Conservation (phyloP, 92 coral and sea anemone genomes). For the Palythoa caribaeorum region DNA sequence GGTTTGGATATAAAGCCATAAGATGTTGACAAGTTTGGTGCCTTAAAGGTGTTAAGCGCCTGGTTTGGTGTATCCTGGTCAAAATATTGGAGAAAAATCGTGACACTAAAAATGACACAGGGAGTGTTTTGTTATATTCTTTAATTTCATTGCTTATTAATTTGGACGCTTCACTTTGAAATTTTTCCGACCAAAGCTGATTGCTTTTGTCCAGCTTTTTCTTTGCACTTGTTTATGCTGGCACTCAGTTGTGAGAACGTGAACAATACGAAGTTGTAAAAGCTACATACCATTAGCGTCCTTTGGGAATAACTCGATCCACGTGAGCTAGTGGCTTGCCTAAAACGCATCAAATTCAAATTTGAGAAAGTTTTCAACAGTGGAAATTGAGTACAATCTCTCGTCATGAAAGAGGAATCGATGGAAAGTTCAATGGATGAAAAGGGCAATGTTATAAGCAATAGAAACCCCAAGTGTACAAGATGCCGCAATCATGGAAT, state of each 20-base stretch:
- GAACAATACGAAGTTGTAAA: conserved; percentile 78
- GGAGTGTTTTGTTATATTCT: conserved; percentile 12
- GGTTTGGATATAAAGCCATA: neutral
- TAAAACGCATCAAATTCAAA: conserved; percentile 35
- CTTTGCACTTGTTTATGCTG: conserved; percentile 37
- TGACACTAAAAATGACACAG: neutral
- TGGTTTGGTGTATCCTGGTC: neutral
- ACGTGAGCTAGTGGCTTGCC: conserved; percentile 54
- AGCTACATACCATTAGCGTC: conserved; percentile 48
- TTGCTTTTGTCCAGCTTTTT: conserved; percentile 33
- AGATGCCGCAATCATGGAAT: conserved; percentile 96
- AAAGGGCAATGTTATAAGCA: conserved; percentile 55
- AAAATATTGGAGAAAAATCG: neutral
- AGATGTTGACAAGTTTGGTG: conserved; percentile 16
- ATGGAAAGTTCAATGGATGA: conserved; percentile 57
- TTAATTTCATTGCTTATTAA: conserved; percentile 10
- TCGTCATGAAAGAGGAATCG: conserved; percentile 74
- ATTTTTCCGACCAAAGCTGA: conserved; percentile 27
- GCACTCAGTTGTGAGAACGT: conserved; percentile 50
- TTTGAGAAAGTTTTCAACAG: conserved; percentile 21
- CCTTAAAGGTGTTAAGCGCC: neutral
- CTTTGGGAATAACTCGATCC: conserved; percentile 62
- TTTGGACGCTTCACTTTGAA: conserved; percentile 44
- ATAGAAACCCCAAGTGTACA: conserved; percentile 91
- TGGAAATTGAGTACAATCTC: neutral